phyloP scores from a whole-genome alignment of 2,888 invertebrate species.

The Bembecia ichneumoniformis region DNA sequence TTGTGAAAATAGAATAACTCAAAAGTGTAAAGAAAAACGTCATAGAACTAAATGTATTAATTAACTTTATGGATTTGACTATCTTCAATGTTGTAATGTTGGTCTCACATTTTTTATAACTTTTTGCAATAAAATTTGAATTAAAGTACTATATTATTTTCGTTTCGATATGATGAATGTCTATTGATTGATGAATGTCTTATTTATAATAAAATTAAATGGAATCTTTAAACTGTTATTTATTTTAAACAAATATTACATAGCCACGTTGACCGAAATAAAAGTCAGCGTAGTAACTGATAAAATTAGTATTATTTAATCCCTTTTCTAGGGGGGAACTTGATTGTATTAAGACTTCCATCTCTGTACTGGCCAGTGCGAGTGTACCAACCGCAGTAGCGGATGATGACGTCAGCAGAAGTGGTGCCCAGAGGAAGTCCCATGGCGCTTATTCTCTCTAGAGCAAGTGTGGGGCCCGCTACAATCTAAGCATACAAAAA shows the following conservation, averaged over 20 bases:
- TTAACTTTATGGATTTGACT: constrained; percentile 12
- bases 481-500: constrained; percentile 32
- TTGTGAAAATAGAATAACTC: constrained; percentile 84
- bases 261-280: too few species aligned
- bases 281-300: too few species aligned
- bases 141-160: too few species aligned
- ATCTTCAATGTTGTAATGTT: constrained; percentile 3
- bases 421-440: constrained; percentile 56
- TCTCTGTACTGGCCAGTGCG: constrained; percentile 39
- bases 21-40: constrained; percentile 1
- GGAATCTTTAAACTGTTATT: too few species aligned
- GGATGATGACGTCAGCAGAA: constrained; percentile 38
- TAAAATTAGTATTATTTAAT: background rate
- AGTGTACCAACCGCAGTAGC: constrained; percentile 41
- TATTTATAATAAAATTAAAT: too few species aligned
- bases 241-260: too few species aligned
- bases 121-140: constrained; percentile 2
- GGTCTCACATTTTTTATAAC: background rate
- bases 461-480: constrained; percentile 41
- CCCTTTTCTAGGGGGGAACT: constrained; percentile 42
- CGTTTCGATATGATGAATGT: too few species aligned
- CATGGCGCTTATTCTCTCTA: constrained; percentile 59
- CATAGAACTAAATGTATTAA: constrained; percentile 11
- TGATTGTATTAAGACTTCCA: constrained; percentile 42
- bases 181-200: too few species aligned